These are phyloP conservation scores for Nebria ingens DNA, from an alignment of 1,140 invertebrate species.

Conservation along the genomic window DNA sequence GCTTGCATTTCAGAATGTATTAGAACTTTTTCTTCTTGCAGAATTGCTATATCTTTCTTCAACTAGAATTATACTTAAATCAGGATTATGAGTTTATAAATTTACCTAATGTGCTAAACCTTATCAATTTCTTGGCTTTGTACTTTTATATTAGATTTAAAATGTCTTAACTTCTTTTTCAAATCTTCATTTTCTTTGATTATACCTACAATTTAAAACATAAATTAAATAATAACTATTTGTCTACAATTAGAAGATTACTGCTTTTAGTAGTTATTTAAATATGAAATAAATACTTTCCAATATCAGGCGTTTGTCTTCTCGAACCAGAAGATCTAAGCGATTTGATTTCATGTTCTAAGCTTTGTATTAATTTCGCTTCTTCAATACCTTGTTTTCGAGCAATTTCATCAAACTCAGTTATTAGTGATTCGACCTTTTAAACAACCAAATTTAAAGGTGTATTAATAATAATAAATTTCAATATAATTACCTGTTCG, in stretches of 20 bases:
- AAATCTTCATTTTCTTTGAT: conserved; percentile 36
- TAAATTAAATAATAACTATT: conserved; percentile 8
- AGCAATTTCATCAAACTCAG: conserved; percentile 41
- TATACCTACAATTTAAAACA: conserved; percentile 24
- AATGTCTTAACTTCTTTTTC: conserved; percentile 40
- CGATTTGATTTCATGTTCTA: conserved; percentile 17
- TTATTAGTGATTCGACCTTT: conserved; percentile 39
- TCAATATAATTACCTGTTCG: conserved; percentile 43
- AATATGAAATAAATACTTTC: too few relatives aligned
- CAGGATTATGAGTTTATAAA: too few relatives aligned
- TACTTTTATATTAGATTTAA: conserved; percentile 39
- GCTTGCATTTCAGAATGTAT: conserved; percentile 35
- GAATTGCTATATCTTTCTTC: conserved; percentile 36
- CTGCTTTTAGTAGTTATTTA: too few relatives aligned
- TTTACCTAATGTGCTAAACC: conserved; percentile 15
- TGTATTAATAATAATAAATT: not conserved
- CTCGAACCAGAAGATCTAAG: not conserved
- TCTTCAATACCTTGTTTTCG: conserved; percentile 34
- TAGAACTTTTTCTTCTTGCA: conserved; percentile 39
- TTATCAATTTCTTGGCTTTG: conserved; percentile 21
- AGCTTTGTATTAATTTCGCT: conserved; percentile 22
- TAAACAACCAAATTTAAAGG: conserved; percentile 10
- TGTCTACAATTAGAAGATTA: too few relatives aligned
- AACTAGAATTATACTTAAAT: conserved; percentile 27
- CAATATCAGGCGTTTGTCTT: conserved; percentile 13